Evolutionary conservation across 2,113 vertebrate species (phyloP), one percentile per base, ranked within the genome.

Genomic region (Psammodynastes pulverulentus): DNA sequence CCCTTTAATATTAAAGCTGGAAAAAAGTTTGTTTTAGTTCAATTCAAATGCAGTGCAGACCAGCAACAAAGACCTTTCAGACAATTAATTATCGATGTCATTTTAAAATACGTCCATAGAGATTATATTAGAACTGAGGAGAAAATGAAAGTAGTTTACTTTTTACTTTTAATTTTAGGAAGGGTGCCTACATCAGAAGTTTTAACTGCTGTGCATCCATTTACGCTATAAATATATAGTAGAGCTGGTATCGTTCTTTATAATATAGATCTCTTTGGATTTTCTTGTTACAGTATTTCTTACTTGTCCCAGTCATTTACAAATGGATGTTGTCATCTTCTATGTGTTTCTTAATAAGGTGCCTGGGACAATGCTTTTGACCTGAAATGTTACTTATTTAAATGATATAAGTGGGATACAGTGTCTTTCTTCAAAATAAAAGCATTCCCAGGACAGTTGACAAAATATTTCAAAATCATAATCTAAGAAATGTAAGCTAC

Each of bases 61-160:
- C 17, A 46, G 49, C 29, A 15, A 48, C 12, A 21, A 21, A 19
- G 26, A 1, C 9, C 52, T 86, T 67, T 67, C 5, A 51, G 12
- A 67, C 29, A 45, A 67, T 67, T 34, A 51, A 26, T 39, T 53
- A 24, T 19, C 1, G 10, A n/a, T 51, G 39, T 5, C 34, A 9
- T 9, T 39, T 88, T 24, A 67, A n/a, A 72, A 52, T 23, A 26
- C 26, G 17, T 79, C 34, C 17, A 21, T 79, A 39, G 34, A 84
- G 92, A 84, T 92, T 79, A 3, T 79, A 88, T 92, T 90, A 95
- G 95, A 93, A 84, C 94, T 86, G 91, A 91, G 7, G 7, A 39
- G 39, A 4, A 3, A 24, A 89, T 90, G 0, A 34, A 89, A 53
- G 91, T 1, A 91, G 51, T 72, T 72, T 39, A 34, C 62, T 72